phyloP scores from a whole-genome alignment of 2,888 invertebrate genomes.

The Eristalis pertinax region DNA sequence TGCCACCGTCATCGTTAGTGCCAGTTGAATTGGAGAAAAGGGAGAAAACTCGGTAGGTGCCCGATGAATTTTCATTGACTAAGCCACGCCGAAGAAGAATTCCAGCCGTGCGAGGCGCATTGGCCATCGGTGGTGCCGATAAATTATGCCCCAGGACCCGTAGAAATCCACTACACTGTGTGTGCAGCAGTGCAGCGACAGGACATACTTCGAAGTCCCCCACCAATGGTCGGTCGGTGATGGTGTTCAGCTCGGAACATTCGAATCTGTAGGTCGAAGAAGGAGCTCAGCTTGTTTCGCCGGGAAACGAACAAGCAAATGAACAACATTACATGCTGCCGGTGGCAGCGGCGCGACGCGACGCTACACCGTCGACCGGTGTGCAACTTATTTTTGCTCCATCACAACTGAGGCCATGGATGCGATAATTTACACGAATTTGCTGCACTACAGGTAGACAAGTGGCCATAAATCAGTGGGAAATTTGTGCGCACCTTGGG shows the following conservation, averaged over 20 bases:
- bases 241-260: conserved; percentile 49
- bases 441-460: conserved; percentile 70
- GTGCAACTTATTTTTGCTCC: conserved; percentile 55
- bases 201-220: not conserved
- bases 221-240: not conserved
- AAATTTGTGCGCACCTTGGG: conserved; percentile 52
- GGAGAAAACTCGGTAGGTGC: not conserved
- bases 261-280: conserved; percentile 32
- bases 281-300: conserved; percentile 5
- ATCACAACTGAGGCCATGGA: conserved; percentile 56
- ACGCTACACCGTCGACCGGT: conserved; percentile 38
- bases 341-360: not conserved
- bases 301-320: conserved; percentile 26
- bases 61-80: conserved; percentile 69
- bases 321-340: conserved; percentile 25
- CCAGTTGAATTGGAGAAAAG: conserved; percentile 25
- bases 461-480: conserved; percentile 57
- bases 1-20: conserved; percentile 61
- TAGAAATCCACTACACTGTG: conserved; percentile 62
- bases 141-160: conserved; percentile 64
- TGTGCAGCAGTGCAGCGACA: not conserved
- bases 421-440: conserved; percentile 71
- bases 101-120: not conserved
- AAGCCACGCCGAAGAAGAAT: conserved; percentile 35
- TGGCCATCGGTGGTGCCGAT: conserved; percentile 60